Percentiles rank a stretch among this genome's conserved stretches.
Evolutionary conservation across 1,140 invertebrate genomes (phyloP).

Genomic region (Zaprionus davidi): DNA sequence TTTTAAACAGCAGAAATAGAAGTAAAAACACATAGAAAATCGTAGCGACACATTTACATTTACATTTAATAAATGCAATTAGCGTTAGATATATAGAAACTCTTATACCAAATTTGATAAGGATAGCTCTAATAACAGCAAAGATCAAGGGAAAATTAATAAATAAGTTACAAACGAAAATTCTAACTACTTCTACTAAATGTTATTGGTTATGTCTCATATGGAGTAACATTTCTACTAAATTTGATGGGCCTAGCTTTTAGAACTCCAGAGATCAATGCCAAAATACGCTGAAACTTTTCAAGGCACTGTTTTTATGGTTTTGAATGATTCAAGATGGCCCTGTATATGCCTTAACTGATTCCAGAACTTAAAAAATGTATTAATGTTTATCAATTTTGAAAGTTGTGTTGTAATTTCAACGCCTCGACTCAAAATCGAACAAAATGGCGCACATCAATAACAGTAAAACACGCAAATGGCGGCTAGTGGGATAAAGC

Average conservation of each 20-base stretch:
- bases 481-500: constrained; percentile 28
- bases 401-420: neutral
- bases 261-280: neutral
- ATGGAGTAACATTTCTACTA: neutral
- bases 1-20: neutral
- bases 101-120: too few species aligned
- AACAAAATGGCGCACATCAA: constrained; percentile 67
- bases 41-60: too few species aligned
- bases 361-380: too few species aligned
- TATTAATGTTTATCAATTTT: neutral
- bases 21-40: neutral
- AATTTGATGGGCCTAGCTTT: neutral
- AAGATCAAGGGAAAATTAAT: neutral
- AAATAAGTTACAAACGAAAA: neutral
- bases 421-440: constrained; percentile 26
- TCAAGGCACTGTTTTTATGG: too few species aligned
- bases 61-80: too few species aligned
- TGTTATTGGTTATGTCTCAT: neutral
- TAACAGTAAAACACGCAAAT: constrained; percentile 58
- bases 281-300: neutral
- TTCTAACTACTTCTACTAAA: neutral
- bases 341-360: neutral
- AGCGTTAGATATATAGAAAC: too few species aligned
- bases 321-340: too few species aligned
- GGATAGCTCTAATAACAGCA: neutral